Evolutionary conservation across 2,888 invertebrate genomes (phyloP), one percentile per base, ranked within the genome.

Genomic region (Melanostoma mellinum): DNA sequence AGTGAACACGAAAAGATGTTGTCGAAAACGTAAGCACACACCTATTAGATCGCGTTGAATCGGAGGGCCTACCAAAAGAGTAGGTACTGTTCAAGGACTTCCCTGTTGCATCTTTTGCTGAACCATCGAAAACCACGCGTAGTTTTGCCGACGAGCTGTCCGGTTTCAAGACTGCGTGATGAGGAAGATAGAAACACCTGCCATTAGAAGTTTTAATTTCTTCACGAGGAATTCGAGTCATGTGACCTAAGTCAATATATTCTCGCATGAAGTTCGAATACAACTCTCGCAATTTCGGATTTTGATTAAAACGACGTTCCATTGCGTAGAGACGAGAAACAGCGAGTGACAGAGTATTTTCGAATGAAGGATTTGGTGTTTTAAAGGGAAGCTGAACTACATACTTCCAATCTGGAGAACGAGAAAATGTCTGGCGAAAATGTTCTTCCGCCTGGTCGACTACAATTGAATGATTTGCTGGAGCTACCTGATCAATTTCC

Each of bases 161-260:
- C 2, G 82, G 60, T 48, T 84, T 85, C 0, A 84, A 52, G 1
- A 85, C 82, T 2, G 85, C 79, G 58, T 86, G 86, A 46, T 86
- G 82, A n/a, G 86, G 69, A 10, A 85, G 55, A 36, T 86, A 86
- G 53, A 77, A 81, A 48, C 20, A 48, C 48, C 20, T 48, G 48
- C 20, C 48, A 4, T n/a, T 48, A 5, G n/a, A 48, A 48, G 6
- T 48, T 33, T 48, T n/a, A 9, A 50, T 42, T 3, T 60, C 52
- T 4, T 42, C 10, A 5, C 20, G 10, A 50, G 53, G 44, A 44
- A 72, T 53, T 5, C 5, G 50, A 8, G 9, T 20, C 72, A 72
- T 72, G 35, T 72, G 72, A 6, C 61, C 61, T 8, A 72, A 32
- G 2, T 35, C 53, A 6, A 60, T 30, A 20, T 53, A 72, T 36